Base-by-base conservation (phyloP, 2,113 vertebrate species). In the Eptatretus burgeri region DNA sequence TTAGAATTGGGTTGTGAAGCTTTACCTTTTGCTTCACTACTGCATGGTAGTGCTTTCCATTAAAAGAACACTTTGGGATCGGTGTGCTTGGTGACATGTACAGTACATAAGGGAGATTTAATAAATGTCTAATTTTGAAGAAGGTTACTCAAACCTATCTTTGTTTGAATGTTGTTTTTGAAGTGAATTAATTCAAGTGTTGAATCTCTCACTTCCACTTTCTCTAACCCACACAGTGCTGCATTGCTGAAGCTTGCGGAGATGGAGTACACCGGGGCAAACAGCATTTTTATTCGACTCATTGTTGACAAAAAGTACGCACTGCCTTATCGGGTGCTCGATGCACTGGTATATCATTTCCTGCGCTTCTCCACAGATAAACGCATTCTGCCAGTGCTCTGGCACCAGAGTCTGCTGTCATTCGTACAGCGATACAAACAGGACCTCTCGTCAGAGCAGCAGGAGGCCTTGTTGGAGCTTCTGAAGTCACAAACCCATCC, bases 231-330 rank as follows among this genome's bases (percentile, higher is more conserved):
- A 51, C 41, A 1, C 74, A 98, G 91, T 0, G 89, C 86, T 0
- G 83, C 87, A 18, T 85, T 95, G 87, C 78, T 98, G 56, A 98
- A 94, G 71, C 76, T 95, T 49, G 85, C 91, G 0, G 91, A 98
- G 75, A 89, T 89, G 84, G 82, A 80, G 50, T 95, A 94, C 72
- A 98, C 80, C 1, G 87, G 91, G 0, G 87, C 91, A 71, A 98
- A 83, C 76, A 96, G 91, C 74, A 86, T 96, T 73, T 98, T 94
- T 74, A 80, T 98, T 51, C 81, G 91, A 0, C 77, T 94, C 62
- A 69, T 98, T 69, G 78, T 98, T 1, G 89, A 98, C 71, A 98
- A 98, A 75, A 93, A 88, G 11, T 98, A 98, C 1, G 91, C 91
- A 1, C 77, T 98, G 76, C 91, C 91, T 56, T 98, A 93, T 81